These are phyloP conservation scores for Pyralis farinalis DNA, from an alignment of 2,888 invertebrate species.

Conservation along the genomic window DNA sequence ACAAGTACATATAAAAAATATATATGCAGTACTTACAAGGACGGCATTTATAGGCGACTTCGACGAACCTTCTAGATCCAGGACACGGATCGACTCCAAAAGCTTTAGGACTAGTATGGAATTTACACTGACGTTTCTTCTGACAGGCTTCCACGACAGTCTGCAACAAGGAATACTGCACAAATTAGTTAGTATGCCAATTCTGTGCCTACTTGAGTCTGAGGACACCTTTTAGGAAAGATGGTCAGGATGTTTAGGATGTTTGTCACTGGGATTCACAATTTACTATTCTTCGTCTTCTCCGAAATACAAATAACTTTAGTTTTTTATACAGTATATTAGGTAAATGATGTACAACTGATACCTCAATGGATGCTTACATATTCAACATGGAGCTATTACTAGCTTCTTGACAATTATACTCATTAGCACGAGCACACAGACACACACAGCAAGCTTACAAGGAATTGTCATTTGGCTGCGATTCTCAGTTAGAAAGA, in stretches of 20 bases:
- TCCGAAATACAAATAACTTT: too few relatives aligned
- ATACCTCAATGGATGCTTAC: too few relatives aligned
- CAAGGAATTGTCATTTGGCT: too few relatives aligned
- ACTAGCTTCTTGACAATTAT: too few relatives aligned
- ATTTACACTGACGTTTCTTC: slow-evolving; percentile 94
- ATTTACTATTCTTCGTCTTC: not conserved
- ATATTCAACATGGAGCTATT: too few relatives aligned
- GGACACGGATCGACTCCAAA: slow-evolving; percentile 97
- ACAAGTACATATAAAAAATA: not conserved
- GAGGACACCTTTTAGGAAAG: not conserved
- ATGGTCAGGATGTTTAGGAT: too few relatives aligned
- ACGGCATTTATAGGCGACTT: slow-evolving; percentile 97
- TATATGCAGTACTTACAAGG: slow-evolving; percentile 88
- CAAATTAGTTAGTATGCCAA: slow-evolving; percentile 64
- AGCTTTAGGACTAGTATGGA: slow-evolving; percentile 93
- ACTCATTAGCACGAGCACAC: too few relatives aligned
- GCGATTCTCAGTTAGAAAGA: too few relatives aligned
- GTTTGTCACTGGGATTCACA: not conserved
- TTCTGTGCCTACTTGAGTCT: slow-evolving; percentile 24
- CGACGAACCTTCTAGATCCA: slow-evolving; percentile 94
- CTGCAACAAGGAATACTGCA: slow-evolving; percentile 94
- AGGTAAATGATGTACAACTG: too few relatives aligned
- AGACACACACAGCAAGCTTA: too few relatives aligned
- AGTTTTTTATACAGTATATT: too few relatives aligned
- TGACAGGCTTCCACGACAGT: slow-evolving; percentile 96